Conservation (phyloP, 2,113 vertebrate species). For the Nansenia antarctica region DNA sequence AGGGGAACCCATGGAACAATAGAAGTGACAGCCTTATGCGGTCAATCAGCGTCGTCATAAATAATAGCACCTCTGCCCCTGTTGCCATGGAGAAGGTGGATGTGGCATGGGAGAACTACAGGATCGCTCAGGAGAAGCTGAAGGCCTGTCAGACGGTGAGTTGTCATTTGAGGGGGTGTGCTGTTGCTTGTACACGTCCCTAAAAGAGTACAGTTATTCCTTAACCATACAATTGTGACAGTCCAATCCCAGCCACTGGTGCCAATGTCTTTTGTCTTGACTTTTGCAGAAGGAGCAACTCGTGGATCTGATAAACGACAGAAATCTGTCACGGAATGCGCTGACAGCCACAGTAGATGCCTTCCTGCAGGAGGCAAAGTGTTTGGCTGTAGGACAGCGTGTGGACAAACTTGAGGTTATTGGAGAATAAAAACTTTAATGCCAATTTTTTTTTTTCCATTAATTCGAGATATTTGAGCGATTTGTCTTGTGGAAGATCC, state of each 20-base stretch:
- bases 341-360: constrained; percentile 59
- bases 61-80: constrained; percentile 48
- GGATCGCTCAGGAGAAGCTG: constrained; percentile 68
- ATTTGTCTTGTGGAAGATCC: too few relatives aligned
- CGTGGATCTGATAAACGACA: constrained; percentile 59
- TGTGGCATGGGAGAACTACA: constrained; percentile 67
- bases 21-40: constrained; percentile 70
- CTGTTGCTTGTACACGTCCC: too few relatives aligned
- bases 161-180: not conserved
- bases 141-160: constrained; percentile 63
- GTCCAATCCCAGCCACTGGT: not conserved
- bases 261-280: constrained; percentile 2
- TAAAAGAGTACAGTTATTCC: not conserved
- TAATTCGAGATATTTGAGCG: too few relatives aligned
- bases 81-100: constrained; percentile 68
- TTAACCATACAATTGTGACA: too few relatives aligned
- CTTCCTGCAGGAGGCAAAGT: constrained; percentile 73
- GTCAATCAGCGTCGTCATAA: constrained; percentile 64
- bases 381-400: constrained; percentile 60
- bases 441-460: not conserved
- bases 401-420: constrained; percentile 67
- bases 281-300: constrained; percentile 57
- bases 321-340: constrained; percentile 66
- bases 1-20: constrained; percentile 14
- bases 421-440: not conserved